Evolutionary conservation across 2,797 vertebrate species (phyloP), one percentile per base, ranked within the genome.

Genomic region (Macrochelys suwanniensis): DNA sequence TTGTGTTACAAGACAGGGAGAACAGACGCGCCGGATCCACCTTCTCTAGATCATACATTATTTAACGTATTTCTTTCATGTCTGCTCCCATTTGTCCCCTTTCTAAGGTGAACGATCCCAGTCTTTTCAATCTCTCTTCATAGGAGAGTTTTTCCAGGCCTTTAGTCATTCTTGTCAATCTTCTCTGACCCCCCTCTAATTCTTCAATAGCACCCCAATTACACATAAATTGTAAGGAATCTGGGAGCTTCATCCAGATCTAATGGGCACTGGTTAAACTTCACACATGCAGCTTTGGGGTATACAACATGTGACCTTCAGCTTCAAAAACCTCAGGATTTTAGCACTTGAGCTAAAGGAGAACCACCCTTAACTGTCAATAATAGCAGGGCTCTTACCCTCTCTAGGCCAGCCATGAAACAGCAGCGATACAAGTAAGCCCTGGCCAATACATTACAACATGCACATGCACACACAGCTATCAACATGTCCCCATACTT

Each of bases 21-120:
- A 90, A 90, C 16, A 89, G 85, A 96, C 88, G 25, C 45, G 87
- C 53, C 89, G 88, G 51, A 57, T 90, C 85, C 87, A 4, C 79
- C 85, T 91, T 89, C 65, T 87, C 19, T 2, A 0, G 42, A 47
- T 25, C 53, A 78, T 83, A 82, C 26, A 49, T 86, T 45, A 12
- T 3, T 89, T 77, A 89, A 79, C 54, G 33, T 71, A 45, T 77
- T 54, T 94, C 87, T 82, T 5, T 74, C 87, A 82, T 65, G 47
- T 28, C 51, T 90, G 4, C 79, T 93, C 81, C 79, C 61, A 74
- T 45, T 45, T 77, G 42, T 87, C 71, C 65, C 65, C n/a, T 83
- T 49, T 89, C 54, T 37, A 10, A 85, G 85, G 12, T 17, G 59
- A n/a, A 74, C 37, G 11, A 42, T 42, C 21, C 17, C 25, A 56